Percentiles rank a stretch among this genome's conserved stretches.
phyloP scores from a whole-genome alignment of 92 coral and sea anemone species.

The Porites rus region DNA sequence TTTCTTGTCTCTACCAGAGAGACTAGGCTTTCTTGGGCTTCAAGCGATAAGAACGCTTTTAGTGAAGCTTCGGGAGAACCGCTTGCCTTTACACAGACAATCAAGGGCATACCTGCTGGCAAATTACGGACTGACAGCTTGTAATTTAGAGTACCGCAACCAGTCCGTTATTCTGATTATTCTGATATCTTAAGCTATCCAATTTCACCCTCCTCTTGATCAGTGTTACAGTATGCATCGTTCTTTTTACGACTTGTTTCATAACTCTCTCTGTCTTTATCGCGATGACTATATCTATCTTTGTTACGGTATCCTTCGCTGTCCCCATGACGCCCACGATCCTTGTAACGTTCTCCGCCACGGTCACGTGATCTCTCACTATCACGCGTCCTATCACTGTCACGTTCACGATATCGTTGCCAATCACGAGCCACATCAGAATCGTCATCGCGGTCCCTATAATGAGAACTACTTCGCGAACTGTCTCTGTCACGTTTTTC shows the following conservation, averaged over 20 bases:
- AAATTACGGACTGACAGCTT: neutral
- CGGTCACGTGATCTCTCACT: conserved; percentile 53
- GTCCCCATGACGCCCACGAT: conserved; percentile 39
- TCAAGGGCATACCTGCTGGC: too few species aligned
- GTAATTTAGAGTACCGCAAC: neutral
- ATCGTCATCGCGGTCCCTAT: conserved; percentile 47
- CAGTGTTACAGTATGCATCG: conserved; percentile 12
- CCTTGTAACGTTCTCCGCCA: conserved; percentile 48
- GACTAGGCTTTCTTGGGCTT: too few species aligned
- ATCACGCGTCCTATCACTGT: conserved; percentile 29
- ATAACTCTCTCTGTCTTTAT: conserved; percentile 33
- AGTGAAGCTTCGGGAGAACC: too few species aligned
- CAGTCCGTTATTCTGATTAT: neutral
- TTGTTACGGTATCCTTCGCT: conserved; percentile 36
- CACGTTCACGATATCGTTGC: conserved; percentile 41
- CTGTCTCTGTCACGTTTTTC: conserved; percentile 57
- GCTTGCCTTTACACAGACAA: too few species aligned
- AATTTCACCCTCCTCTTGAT: conserved; percentile 26
- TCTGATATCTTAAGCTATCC: neutral
- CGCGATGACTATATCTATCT: conserved; percentile 45
- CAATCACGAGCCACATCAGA: conserved; percentile 9
- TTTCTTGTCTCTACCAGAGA: too few species aligned
- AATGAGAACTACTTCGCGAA: conserved; percentile 27
- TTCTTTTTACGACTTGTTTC: conserved; percentile 25
- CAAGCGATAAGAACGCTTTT: too few species aligned